Percentiles rank a stretch among this genome's conserved stretches.
phyloP scores from a whole-genome alignment of 2,888 invertebrate species.

The Rugalucina vietnamica region DNA sequence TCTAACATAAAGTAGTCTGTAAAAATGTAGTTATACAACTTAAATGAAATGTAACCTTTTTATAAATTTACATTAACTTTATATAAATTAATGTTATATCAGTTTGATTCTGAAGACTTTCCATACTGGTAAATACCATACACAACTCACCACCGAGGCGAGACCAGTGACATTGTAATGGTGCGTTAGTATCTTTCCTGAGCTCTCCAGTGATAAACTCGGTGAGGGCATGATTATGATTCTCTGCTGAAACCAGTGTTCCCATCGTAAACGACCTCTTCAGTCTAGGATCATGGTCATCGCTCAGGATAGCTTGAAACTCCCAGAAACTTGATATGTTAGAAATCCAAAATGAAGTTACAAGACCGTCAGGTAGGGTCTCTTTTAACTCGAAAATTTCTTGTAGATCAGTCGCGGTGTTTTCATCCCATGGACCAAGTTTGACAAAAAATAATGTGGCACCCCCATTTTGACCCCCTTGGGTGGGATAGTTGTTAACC shows the following conservation, averaged over 20 bases:
- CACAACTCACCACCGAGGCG: neutral
- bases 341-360: neutral
- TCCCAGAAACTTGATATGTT: constrained; percentile 50
- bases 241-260: constrained; percentile 30
- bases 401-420: constrained; percentile 23
- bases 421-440: constrained; percentile 55
- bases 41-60: too few species aligned
- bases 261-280: constrained; percentile 27
- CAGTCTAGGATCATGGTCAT: constrained; percentile 18
- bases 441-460: constrained; percentile 45
- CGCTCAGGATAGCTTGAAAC: constrained; percentile 46
- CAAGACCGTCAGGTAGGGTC: neutral
- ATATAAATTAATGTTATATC: too few species aligned
- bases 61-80: too few species aligned
- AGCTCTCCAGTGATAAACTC: constrained; percentile 22
- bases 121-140: too few species aligned
- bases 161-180: neutral
- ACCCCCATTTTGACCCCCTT: neutral
- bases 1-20: too few species aligned
- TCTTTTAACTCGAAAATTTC: neutral
- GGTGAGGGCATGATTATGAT: neutral
- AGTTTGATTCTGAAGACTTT: too few species aligned
- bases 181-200: neutral
- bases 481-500: constrained; percentile 17
- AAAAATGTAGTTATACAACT: too few species aligned